Conservation (phyloP, 2,113 vertebrate genomes). For the Hiodon alosoides region DNA sequence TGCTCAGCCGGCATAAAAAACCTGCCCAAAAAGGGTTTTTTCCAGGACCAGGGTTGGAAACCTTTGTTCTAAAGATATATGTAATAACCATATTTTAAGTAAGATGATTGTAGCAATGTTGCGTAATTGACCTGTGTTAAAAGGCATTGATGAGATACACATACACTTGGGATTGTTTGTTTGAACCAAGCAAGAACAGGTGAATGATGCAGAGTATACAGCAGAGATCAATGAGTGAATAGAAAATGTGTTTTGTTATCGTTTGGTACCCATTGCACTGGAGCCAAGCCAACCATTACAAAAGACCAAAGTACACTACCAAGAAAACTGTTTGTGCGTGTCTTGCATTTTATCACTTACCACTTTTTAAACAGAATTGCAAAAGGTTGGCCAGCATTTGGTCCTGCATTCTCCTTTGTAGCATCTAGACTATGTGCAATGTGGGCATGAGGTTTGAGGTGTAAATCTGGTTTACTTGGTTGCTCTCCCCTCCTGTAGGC, state of each 20-base stretch:
- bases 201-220: conserved; percentile 21
- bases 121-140: conserved; percentile 31
- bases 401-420: conserved; percentile 6
- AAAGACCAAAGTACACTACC: conserved; percentile 48
- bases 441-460: conserved; percentile 16
- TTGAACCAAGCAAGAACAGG: conserved; percentile 37
- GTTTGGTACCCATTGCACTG: conserved; percentile 48
- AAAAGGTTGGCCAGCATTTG: conserved; percentile 11
- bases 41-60: too few relatives aligned
- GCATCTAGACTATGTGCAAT: not conserved
- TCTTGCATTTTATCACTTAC: conserved; percentile 26
- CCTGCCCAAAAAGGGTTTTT: too few relatives aligned
- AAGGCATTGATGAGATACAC: conserved; percentile 38
- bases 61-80: too few relatives aligned
- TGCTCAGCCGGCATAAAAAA: too few relatives aligned
- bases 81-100: conserved; percentile 7
- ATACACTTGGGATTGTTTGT: conserved; percentile 41
- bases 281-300: conserved; percentile 52
- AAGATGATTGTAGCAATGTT: conserved; percentile 24
- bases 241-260: conserved; percentile 50
- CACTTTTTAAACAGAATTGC: conserved; percentile 9
- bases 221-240: conserved; percentile 30
- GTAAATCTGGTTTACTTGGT: conserved; percentile 62
- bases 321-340: conserved; percentile 31
- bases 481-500: conserved; percentile 47